Conservation (phyloP, 2,888 invertebrate species). For the Chaitophorus viminalis region DNA sequence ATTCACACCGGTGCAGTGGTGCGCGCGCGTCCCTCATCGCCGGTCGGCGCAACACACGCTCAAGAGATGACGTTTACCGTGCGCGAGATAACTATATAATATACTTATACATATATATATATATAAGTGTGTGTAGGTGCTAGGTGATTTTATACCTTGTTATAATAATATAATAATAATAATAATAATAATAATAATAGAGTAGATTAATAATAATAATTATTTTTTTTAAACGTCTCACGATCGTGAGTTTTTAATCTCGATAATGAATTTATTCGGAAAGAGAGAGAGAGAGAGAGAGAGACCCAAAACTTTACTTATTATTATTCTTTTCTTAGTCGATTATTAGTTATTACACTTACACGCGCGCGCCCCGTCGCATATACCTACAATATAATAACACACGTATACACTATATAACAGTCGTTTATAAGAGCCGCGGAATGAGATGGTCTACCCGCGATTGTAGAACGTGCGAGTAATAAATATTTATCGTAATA, state of each 20-base stretch:
- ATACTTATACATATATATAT: no score
- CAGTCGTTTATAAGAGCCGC: neutral
- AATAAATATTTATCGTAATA: slow-evolving; percentile 60
- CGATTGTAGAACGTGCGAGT: slow-evolving; percentile 34
- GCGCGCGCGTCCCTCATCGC: no score
- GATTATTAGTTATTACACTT: slow-evolving; percentile 6
- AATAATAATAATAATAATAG: slow-evolving; percentile 8
- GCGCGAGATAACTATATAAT: slow-evolving; percentile 41
- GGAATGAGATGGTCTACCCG: slow-evolving; percentile 13
- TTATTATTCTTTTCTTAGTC: slow-evolving; percentile 5
- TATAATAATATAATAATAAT: slow-evolving; percentile 40
- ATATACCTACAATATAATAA: neutral
- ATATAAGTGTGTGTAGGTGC: no score
- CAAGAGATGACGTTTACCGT: slow-evolving; percentile 59
- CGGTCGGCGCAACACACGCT: slow-evolving; percentile 18
- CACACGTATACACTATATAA: neutral
- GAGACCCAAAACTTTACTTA: slow-evolving; percentile 29
- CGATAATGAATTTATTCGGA: slow-evolving; percentile 46
- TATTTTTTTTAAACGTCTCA: slow-evolving; percentile 24
- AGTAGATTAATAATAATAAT: slow-evolving; percentile 52
- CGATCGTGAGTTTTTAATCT: slow-evolving; percentile 60
- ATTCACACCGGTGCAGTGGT: slow-evolving; percentile 39
- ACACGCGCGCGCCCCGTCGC: neutral
- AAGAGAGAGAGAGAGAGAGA: neutral
- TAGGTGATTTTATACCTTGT: slow-evolving; percentile 51